Evolutionary conservation across 2,888 invertebrate species (phyloP).

Genomic region (Caenorhabditis uteleia): DNA sequence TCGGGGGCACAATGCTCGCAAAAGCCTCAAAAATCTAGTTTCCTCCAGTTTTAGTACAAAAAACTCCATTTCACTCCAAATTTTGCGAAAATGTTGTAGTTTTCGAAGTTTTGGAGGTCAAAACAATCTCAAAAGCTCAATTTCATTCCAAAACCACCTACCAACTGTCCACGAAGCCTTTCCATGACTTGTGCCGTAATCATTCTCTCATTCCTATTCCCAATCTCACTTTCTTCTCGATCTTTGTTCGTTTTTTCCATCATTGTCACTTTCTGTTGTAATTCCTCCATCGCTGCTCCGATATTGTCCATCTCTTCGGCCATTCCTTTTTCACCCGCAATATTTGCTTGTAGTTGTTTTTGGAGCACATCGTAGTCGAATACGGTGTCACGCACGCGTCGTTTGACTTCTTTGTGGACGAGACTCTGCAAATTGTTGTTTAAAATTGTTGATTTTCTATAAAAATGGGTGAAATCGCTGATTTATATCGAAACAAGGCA

Average conservation of each 20-base stretch:
- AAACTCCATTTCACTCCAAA: no score
- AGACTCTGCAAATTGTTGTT: constrained; percentile 79
- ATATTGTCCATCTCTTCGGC: constrained; percentile 99
- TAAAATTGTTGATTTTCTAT: constrained; percentile 80
- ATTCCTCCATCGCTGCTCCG: constrained; percentile 80
- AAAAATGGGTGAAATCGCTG: no score
- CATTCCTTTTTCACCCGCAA: constrained; percentile 93
- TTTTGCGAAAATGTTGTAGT: no score
- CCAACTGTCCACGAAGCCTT: not conserved
- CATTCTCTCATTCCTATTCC: not conserved
- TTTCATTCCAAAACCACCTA: not conserved
- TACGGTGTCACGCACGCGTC: no score
- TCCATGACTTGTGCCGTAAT: not conserved
- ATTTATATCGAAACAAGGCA: no score
- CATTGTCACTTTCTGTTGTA: not conserved
- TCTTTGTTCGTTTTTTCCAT: not conserved
- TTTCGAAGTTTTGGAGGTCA: not conserved
- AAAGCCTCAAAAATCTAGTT: no score
- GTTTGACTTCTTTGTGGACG: no score
- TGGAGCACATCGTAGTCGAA: constrained; percentile 89
- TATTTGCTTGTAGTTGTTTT: constrained; percentile 79
- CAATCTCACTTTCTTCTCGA: not conserved
- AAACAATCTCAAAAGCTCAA: not conserved
- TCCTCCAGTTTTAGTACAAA: no score
- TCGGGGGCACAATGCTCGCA: no score